A percentile compares a stretch with the other conserved stretches of the same genome.
phyloP scores from a whole-genome alignment of 2,113 vertebrate genomes.

The Phocoena phocoena region DNA sequence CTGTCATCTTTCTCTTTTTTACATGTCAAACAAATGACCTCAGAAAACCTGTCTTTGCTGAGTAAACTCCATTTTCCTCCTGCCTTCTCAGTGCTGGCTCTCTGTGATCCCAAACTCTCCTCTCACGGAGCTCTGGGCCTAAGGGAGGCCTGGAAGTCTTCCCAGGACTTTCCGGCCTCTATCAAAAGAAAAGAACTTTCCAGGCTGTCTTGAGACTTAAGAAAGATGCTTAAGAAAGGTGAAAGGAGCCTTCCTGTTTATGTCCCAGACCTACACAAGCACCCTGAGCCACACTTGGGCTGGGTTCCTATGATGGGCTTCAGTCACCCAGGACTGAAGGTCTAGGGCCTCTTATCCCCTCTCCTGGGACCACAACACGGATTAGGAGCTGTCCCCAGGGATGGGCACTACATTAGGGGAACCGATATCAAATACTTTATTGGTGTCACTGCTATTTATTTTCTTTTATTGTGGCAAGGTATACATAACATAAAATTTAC shows the following conservation, averaged over 20 bases:
- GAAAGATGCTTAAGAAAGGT: not conserved
- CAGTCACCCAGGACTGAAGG: not conserved
- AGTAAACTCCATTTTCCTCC: not conserved
- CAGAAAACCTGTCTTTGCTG: not conserved
- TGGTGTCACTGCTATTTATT: not conserved
- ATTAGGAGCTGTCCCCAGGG: not conserved
- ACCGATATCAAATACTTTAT: not conserved
- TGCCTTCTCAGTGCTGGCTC: not conserved
- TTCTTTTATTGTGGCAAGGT: not conserved
- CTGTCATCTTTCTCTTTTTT: not conserved
- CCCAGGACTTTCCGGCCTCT: not conserved
- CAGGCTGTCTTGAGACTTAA: not conserved
- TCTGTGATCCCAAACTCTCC: not conserved
- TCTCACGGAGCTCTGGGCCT: not conserved
- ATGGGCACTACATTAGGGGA: not conserved
- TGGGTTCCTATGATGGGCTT: not conserved
- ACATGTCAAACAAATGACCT: not conserved
- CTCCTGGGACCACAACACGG: rapidly evolving
- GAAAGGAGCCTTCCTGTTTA: not conserved
- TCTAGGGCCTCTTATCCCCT: not conserved
- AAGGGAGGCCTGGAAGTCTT: not conserved
- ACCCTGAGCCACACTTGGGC: not conserved
- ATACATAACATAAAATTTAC: not conserved
- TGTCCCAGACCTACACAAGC: too few relatives aligned
- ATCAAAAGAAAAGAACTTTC: not conserved